Conservation (phyloP, 53 echinoderm and acorn worm species). For the Zoroaster sp. region DNA sequence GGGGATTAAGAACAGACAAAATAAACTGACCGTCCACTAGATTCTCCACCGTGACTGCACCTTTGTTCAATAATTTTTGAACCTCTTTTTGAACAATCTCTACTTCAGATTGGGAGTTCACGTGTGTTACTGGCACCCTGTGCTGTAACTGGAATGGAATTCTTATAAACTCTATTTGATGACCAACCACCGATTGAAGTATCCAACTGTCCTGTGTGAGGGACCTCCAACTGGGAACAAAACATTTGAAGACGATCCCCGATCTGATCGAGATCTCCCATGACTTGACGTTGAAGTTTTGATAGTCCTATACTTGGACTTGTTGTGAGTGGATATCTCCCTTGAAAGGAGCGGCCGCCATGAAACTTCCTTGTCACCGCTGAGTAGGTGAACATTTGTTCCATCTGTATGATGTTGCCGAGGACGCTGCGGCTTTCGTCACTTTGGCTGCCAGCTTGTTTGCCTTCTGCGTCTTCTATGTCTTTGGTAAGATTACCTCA, state of each 20-base stretch:
- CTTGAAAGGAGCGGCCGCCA: background rate
- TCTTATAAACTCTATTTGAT: background rate
- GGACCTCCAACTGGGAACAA: background rate
- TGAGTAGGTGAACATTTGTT: background rate
- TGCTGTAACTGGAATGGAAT: background rate
- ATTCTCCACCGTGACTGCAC: background rate
- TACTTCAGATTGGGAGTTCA: background rate
- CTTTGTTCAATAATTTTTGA: background rate
- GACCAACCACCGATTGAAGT: background rate
- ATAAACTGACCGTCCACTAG: background rate
- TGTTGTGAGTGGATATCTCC: background rate
- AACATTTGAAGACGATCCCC: background rate
- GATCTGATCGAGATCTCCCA: background rate
- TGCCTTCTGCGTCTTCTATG: conserved; percentile 7
- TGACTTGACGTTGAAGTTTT: background rate
- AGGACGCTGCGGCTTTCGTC: background rate
- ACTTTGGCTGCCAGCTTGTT: background rate
- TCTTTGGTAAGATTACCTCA: background rate
- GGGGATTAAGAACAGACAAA: no score
- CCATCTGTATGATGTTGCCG: background rate
- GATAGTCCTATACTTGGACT: background rate
- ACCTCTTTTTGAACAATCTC: background rate
- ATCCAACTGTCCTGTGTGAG: background rate
- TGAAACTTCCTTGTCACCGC: background rate
- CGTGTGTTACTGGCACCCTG: background rate